Evolutionary conservation across 2,113 vertebrate genomes (phyloP).

Genomic region (Fukomys damarensis): DNA sequence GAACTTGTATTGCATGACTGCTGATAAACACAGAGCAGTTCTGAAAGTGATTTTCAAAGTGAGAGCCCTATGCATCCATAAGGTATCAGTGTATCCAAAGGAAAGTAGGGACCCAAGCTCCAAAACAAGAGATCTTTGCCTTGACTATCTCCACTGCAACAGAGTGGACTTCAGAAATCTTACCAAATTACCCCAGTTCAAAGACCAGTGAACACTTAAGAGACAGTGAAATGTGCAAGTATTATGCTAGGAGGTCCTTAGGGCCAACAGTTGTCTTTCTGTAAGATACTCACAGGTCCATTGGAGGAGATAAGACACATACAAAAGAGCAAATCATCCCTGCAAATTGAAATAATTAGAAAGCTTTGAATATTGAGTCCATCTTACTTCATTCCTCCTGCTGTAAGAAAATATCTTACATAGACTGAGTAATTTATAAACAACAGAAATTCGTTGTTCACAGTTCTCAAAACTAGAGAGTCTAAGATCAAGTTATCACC

Average conservation of each 20-base stretch:
- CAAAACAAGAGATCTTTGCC: neutral
- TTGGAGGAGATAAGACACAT: neutral
- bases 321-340: neutral
- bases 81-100: neutral
- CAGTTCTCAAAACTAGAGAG: neutral
- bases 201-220: neutral
- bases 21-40: conserved; percentile 41
- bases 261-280: neutral
- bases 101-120: neutral
- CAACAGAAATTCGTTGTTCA: neutral
- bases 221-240: accelerated
- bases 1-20: neutral
- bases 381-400: neutral
- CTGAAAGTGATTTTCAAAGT: conserved; percentile 65
- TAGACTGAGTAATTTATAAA: neutral
- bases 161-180: neutral
- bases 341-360: neutral
- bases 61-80: neutral
- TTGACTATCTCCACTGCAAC: neutral
- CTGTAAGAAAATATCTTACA: neutral
- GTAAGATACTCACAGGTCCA: neutral
- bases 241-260: neutral
- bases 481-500: neutral
- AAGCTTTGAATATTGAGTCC: neutral
- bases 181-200: neutral